Percentiles rank a stretch among this genome's conserved stretches.
Conservation (phyloP, 2,888 invertebrate species). For the Troides aeacus region DNA sequence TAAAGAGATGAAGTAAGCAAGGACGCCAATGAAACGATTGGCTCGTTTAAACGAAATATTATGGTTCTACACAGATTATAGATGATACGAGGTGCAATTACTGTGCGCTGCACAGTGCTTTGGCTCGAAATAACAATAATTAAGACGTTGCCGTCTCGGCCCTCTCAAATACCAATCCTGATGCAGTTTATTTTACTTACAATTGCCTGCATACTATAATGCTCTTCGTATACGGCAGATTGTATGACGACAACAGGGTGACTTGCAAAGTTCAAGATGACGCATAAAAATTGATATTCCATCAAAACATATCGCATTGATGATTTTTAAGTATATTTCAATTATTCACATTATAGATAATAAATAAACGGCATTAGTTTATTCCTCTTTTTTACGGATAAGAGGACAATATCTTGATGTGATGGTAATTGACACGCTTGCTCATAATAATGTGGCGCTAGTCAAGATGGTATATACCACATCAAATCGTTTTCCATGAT, state of each 20-base stretch:
- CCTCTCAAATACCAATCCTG: slow-evolving; percentile 41
- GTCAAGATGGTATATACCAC: too few species aligned
- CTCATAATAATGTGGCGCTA: too few species aligned
- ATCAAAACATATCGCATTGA: too few species aligned
- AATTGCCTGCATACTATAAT: slow-evolving; percentile 37
- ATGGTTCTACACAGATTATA: slow-evolving; percentile 53
- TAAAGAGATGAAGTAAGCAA: slow-evolving; percentile 42
- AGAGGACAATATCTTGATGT: too few species aligned
- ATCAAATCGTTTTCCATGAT: too few species aligned
- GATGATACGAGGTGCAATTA: slow-evolving; percentile 61
- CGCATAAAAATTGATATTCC: too few species aligned
- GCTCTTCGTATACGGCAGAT: slow-evolving; percentile 25
- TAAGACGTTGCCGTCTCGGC: slow-evolving; percentile 48
- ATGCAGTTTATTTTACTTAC: slow-evolving; percentile 42
- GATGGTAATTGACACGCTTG: too few species aligned
- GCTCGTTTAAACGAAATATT: slow-evolving; percentile 63
- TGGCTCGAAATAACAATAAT: slow-evolving; percentile 65
- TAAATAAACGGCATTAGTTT: too few species aligned
- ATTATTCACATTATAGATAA: too few species aligned
- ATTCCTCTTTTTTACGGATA: too few species aligned
- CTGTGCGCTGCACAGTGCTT: slow-evolving; percentile 47
- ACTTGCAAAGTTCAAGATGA: not conserved
- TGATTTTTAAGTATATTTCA: too few species aligned
- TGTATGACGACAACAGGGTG: not conserved
- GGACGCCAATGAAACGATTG: slow-evolving; percentile 51